A percentile compares a stretch with the other conserved stretches of the same genome.
Conservation (phyloP, 2,888 invertebrate genomes). For the Diplolepis rosae region DNA sequence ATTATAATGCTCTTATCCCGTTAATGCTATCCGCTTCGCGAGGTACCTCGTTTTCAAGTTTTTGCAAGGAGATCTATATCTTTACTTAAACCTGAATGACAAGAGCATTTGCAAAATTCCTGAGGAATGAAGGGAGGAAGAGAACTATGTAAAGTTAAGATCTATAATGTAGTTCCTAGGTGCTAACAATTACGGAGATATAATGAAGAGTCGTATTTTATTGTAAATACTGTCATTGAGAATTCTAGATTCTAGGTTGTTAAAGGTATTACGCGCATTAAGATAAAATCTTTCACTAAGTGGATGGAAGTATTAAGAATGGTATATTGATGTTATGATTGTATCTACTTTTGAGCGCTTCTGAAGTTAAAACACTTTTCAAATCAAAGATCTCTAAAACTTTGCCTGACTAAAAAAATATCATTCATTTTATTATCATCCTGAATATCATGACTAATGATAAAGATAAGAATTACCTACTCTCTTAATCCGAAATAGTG, state of each 20-base stretch:
- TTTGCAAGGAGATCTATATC: constrained; percentile 12
- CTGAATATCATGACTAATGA: no score
- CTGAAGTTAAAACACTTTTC: background rate
- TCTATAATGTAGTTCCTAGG: background rate
- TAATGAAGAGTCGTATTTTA: constrained; percentile 20
- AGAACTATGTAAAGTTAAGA: background rate
- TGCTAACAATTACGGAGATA: constrained; percentile 2
- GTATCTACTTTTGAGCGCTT: background rate
- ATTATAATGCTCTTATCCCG: constrained; percentile 49
- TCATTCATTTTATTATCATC: no score
- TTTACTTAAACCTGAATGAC: background rate
- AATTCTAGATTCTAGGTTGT: constrained; percentile 7
- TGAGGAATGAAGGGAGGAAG: background rate
- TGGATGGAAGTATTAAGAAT: background rate
- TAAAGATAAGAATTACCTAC: no score
- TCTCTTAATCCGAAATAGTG: no score
- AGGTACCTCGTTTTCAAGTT: constrained; percentile 7
- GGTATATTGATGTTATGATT: constrained; percentile 10
- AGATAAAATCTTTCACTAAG: constrained; percentile 8
- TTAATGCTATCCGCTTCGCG: constrained; percentile 38
- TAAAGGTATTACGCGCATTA: constrained; percentile 24
- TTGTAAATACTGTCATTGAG: constrained; percentile 8
- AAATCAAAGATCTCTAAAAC: background rate
- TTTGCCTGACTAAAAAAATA: no score
- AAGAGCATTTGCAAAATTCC: constrained; percentile 10